Evolutionary conservation across 2,888 invertebrate genomes (phyloP).

Genomic region (Gasteruption jaculator): DNA sequence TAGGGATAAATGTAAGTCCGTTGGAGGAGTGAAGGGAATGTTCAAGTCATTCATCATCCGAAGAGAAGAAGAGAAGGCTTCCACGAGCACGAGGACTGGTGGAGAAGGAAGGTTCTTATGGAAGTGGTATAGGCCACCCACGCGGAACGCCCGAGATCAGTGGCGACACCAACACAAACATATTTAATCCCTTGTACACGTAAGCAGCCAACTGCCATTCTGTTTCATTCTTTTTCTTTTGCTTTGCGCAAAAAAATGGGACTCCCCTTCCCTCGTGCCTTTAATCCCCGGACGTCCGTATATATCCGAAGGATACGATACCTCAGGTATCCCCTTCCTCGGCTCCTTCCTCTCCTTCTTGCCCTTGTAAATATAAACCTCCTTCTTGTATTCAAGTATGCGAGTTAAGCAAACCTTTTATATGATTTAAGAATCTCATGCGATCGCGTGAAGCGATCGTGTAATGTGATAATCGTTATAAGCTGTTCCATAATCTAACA

Average conservation of each 20-base stretch:
- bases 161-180: conserved; percentile 27
- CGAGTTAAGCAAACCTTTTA: no score
- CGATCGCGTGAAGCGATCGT: no score
- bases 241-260: conserved; percentile 8
- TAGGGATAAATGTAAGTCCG: conserved; percentile 14
- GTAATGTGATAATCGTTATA: no score
- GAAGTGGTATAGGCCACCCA: conserved; percentile 40
- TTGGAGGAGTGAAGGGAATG: conserved; percentile 23
- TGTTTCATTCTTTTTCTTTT: conserved; percentile 7
- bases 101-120: conserved; percentile 22
- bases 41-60: conserved; percentile 39
- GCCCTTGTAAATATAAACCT: no score
- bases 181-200: conserved; percentile 14
- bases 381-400: no score
- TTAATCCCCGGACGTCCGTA: no score
- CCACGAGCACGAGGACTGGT: conserved; percentile 19
- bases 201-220: conserved; percentile 8
- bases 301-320: no score
- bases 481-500: no score
- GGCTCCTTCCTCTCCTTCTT: no score
- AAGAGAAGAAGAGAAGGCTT: conserved; percentile 26
- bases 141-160: conserved; percentile 39
- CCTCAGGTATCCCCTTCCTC: no score
- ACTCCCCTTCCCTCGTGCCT: no score
- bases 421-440: no score